Evolutionary conservation across 2,113 vertebrate species (phyloP).

Genomic region (Cardinalis cardinalis): DNA sequence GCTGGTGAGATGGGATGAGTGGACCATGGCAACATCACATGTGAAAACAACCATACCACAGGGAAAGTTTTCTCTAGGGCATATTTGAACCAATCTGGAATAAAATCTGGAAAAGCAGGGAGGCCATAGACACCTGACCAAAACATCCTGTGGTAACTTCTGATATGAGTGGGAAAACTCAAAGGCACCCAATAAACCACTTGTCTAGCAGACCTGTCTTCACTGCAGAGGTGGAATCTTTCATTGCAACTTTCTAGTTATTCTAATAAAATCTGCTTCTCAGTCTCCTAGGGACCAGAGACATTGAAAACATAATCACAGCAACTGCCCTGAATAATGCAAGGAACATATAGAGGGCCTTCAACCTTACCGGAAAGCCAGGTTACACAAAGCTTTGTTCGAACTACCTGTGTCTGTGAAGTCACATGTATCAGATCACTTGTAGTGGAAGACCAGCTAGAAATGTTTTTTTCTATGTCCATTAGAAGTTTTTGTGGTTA

Average conservation of each 20-base stretch:
- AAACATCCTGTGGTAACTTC: neutral
- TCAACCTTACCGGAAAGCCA: neutral
- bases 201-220: neutral
- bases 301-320: neutral
- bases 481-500: neutral
- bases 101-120: neutral
- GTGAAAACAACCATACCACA: neutral
- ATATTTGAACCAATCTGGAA: neutral
- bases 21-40: neutral
- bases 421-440: neutral
- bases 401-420: neutral
- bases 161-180: neutral
- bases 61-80: neutral
- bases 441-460: neutral
- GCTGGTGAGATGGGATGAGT: neutral
- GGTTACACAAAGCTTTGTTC: fast-evolving
- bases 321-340: fast-evolving
- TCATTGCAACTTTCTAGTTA: neutral
- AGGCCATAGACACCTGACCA: neutral
- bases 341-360: fast-evolving
- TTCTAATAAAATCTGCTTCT: neutral
- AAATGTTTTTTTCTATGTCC: neutral
- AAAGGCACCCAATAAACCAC: neutral
- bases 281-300: neutral
- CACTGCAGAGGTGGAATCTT: neutral